Base-by-base conservation (phyloP, 1,140 invertebrate species). In the Maniola jurtina region DNA sequence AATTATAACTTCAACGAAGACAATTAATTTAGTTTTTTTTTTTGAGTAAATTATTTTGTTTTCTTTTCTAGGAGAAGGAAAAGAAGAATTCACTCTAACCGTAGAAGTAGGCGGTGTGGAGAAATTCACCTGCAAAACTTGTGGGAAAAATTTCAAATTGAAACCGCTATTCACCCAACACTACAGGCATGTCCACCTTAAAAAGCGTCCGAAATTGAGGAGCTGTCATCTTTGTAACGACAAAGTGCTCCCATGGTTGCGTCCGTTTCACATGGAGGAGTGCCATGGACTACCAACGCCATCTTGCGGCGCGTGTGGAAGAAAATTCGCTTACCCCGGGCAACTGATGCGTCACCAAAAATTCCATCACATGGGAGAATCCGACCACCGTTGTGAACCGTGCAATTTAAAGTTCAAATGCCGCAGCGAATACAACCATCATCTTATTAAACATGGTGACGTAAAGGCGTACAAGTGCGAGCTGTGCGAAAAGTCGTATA, bases 381-480 rank as follows among this genome's bases (percentile, higher is more conserved):
- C 64, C 55, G 75, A 76, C 14, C 79, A 80, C 25, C 66, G 68
- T 6, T 92, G 91, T 54, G 61, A 74, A 0, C 54, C 84, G 1
- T 92, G 91, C 61, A 65, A 75, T 16, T 80, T 79, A 59, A 75
- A 74, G 6, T 91, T 90, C 73, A 74, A 67, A 9, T 62, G 76
- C 8, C 66, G 68, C 1, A 88, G 80, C 6, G 80, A 87, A 48
- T 79, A 92, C 40, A 84, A 84, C 5, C 75, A 84, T 7, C 92
- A 93, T 61, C 64, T 83, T 2, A 91, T 90, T 61, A 92, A 92
- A 40, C 93, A 94, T 77, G 80, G 13, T 55, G 77, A 82, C 6
- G 82, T 84, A 9, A 86, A 85, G 58, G 89, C 88, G 15, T 93
- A 87, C 70, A 76, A 81, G 61, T 93, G 92, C 76, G 76, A 76